Base-by-base conservation (phyloP, 2,888 invertebrate genomes). In the Lottia gigantea region DNA sequence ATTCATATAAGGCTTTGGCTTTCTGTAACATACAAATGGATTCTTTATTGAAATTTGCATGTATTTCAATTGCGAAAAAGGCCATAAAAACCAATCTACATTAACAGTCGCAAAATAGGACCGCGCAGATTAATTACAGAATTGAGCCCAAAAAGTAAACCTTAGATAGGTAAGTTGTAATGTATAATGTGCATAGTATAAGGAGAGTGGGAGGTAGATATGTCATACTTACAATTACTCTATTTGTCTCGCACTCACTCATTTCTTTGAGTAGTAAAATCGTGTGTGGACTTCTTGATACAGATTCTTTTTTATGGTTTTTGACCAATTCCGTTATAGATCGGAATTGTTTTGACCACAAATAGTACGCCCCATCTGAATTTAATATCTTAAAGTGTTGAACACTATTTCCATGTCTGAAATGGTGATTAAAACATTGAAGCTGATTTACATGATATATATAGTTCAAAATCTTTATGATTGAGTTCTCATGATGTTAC, bases 341-440 rank as follows among this genome's bases (percentile, higher is more conserved):
- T 90, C 95, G 96, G 90, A 99, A 99, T 91, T 98, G 98, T 76
- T 97, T 97, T 82, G 97, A 97, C 98, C 99, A 99, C 81, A 99
- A 92, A 91, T 98, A 99, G 91, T 99, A 99, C 45, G 73, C 69
- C 87, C 98, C 97, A 82, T 94, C 94, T 80, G 96, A 95, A 81
- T 98, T 92, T 81, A 99, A 91, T 76, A 99, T 97, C 74, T 87
- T 87, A 75, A 87, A 87, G 75, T 87, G 87, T 73, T 87, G 86
- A 19, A 86, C 84, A 40, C 74, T 68, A 62, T 80, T 81, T 46
- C 80, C 82, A 72, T 79, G 83, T 77, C 86, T 86, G 78, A 47
- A 72, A 71, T 26, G 70, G 23, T 72, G 46, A 66, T 4, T 11
- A 46, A 26, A 8, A 45, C 19, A 68, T 8, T 8, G n/a, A n/a